A percentile compares a stretch with the other conserved stretches of the same genome.
Evolutionary conservation across 2,888 invertebrate genomes (phyloP).

Genomic region (Papilio gigon): DNA sequence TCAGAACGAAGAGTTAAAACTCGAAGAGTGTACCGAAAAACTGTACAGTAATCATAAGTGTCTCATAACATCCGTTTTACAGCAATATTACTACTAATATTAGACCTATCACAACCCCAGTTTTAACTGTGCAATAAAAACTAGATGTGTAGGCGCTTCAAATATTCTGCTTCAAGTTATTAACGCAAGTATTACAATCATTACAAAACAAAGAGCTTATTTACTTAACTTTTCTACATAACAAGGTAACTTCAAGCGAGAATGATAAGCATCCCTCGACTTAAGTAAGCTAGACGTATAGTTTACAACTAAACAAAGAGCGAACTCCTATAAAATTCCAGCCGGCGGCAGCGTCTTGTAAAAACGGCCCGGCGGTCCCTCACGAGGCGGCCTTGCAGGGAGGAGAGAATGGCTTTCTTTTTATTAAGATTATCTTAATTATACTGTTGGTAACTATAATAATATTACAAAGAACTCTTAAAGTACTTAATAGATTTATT

Average conservation of each 20-base stretch:
- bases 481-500: not conserved
- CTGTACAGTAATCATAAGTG: no score
- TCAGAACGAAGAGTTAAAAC: not conserved
- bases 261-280: constrained; percentile 25
- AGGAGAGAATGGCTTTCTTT: not conserved
- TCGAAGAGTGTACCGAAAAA: no score
- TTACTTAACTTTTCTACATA: constrained; percentile 10
- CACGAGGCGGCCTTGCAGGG: not conserved
- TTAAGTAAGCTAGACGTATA: constrained; percentile 26
- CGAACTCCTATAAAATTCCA: constrained; percentile 30
- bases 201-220: constrained; percentile 25
- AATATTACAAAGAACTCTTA: not conserved
- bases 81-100: not conserved
- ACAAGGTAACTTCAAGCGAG: constrained; percentile 17
- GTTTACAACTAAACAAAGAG: constrained; percentile 35
- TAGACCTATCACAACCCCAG: no score
- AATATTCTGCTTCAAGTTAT: constrained; percentile 1
- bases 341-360: constrained; percentile 18
- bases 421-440: not conserved
- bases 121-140: no score
- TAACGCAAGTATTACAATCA: not conserved
- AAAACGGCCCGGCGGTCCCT: constrained; percentile 3
- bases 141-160: no score
- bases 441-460: not conserved
- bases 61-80: no score